phyloP scores from a whole-genome alignment of 2,888 invertebrate species.

The Oeneis ivallda region DNA sequence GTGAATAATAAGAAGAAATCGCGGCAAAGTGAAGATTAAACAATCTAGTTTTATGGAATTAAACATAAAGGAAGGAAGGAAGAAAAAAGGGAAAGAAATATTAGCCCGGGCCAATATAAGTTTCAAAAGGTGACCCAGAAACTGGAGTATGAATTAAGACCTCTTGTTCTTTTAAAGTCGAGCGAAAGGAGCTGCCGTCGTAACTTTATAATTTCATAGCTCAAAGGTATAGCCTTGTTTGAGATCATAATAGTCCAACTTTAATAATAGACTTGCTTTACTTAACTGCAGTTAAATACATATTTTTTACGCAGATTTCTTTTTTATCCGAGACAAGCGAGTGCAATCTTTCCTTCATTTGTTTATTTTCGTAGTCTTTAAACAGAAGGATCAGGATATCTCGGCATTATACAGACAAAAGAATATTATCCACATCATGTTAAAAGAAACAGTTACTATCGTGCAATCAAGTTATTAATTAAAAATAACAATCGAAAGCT shows the following conservation, averaged over 20 bases:
- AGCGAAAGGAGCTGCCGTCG: constrained; percentile 7
- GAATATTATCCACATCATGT: too few species aligned
- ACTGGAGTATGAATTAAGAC: constrained; percentile 22
- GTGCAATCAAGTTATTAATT: not conserved
- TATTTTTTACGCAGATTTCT: not conserved
- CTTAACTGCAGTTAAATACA: not conserved
- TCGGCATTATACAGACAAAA: too few species aligned
- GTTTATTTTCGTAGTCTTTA: too few species aligned
- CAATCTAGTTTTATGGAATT: constrained; percentile 1
- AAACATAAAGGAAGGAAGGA: constrained; percentile 1
- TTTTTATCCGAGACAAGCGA: too few species aligned
- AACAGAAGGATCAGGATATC: too few species aligned
- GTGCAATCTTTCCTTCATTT: not conserved
- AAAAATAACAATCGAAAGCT: not conserved
- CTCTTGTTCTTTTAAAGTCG: constrained; percentile 28
- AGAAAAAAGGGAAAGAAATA: constrained; percentile 4
- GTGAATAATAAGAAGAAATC: not conserved
- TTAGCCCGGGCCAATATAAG: constrained; percentile 9
- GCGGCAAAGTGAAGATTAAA: not conserved
- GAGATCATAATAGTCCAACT: constrained; percentile 9
- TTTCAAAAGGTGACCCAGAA: constrained; percentile 26
- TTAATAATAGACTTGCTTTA: not conserved
- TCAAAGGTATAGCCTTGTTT: constrained; percentile 10
- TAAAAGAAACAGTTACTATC: not conserved
- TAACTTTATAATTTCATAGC: constrained; percentile 13